Evolutionary conservation across 2,888 invertebrate species (phyloP), one percentile per base, ranked within the genome.

Genomic region (Polietes domitor): DNA sequence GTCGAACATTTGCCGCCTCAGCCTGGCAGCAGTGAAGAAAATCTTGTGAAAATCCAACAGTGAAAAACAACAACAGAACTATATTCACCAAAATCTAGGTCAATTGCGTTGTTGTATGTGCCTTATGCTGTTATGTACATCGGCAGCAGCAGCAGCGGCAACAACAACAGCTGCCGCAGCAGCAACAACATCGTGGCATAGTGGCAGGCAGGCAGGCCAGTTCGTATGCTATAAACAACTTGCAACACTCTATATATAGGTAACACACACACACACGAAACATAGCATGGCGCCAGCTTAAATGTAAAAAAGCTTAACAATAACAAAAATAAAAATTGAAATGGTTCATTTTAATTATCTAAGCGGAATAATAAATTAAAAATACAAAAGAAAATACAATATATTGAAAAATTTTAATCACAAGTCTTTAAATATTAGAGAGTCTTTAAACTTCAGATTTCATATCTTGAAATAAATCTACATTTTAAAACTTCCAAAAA

Each of bases 91-190:
- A 68, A 68, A 68, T 43, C 68, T 68, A 68, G 68, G 68, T 68
- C 68, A 68, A 68, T 43, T 68, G 68, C 68, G 32, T 32, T 37
- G 61, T 68, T 58, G 58, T 74, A 47, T 47, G 26, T 65, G 65
- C 63, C 55, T 53, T 72, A 53, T 72, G 53, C 32, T 72, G 50
- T 28, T 55, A 41, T 68, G 43, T 68, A 43, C 37, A 41, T 21
- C 68, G n/a, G 68, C 68, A 43, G 47, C 43, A 28, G n/a, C 32
- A 43, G 47, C 28, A 50, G 15, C 50, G 53, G 24, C 61, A 83
- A 73, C 79, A 82, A 74, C 70, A 75, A 74, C 58, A 68, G 47
- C n/a, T n/a, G 12, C 41, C 28, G 65, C 41, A 19, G 43, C 24
- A 55, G 28, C 24, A 15, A 43, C 43, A 43, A 15, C 17, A 5